Conservation (phyloP, 2,113 vertebrate genomes). For the Hypocryptadius cinnamomeus region DNA sequence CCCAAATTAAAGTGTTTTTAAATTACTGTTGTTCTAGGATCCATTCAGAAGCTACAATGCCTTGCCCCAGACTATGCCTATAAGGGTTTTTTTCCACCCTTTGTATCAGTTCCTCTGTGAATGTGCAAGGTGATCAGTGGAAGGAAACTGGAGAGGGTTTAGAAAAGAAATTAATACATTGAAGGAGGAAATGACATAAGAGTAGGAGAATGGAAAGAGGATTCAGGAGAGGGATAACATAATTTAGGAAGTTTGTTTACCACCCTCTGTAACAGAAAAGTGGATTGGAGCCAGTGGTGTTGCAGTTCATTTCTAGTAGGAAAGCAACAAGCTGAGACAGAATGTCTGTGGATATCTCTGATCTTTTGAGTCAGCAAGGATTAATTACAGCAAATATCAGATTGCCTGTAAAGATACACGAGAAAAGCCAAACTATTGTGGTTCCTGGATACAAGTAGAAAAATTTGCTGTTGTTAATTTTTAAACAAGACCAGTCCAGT, state of each 20-base stretch:
- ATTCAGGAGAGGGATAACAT: background rate
- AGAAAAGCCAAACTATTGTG: background rate
- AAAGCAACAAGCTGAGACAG: background rate
- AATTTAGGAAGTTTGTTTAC: background rate
- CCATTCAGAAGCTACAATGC: background rate
- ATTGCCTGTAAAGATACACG: background rate
- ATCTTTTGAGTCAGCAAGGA: background rate
- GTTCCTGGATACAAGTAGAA: background rate
- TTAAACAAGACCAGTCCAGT: background rate
- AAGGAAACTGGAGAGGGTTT: background rate
- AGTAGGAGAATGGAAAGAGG: background rate
- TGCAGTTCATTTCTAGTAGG: background rate
- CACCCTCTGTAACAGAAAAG: background rate
- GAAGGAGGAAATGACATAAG: background rate
- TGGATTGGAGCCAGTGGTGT: background rate
- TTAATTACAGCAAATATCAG: constrained; percentile 15
- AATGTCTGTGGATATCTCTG: background rate
- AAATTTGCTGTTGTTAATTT: background rate
- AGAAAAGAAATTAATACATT: background rate
- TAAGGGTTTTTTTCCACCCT: background rate
- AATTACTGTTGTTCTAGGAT: background rate
- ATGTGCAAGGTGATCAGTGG: background rate
- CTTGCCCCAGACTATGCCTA: background rate
- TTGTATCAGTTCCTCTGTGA: background rate
- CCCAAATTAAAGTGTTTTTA: background rate